phyloP scores from a whole-genome alignment of 2,888 invertebrate genomes.

The Aethes cnicana region DNA sequence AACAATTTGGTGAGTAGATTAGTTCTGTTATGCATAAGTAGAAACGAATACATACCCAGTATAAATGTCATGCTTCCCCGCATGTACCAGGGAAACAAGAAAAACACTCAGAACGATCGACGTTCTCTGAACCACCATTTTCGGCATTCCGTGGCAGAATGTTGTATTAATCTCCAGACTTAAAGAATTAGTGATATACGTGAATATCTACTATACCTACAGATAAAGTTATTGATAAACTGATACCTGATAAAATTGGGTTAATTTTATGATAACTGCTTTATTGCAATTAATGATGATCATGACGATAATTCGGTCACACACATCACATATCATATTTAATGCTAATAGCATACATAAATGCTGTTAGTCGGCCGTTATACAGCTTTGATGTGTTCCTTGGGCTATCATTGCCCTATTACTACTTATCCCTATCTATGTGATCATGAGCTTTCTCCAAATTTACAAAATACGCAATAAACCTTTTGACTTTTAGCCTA shows the following conservation, averaged over 20 bases:
- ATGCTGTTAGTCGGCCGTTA: too few relatives aligned
- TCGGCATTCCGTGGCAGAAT: slow-evolving; percentile 2
- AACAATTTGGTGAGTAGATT: background rate
- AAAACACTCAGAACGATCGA: slow-evolving; percentile 5
- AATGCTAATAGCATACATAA: too few relatives aligned
- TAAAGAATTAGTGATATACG: slow-evolving; percentile 15
- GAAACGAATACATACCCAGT: slow-evolving; percentile 38
- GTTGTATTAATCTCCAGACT: slow-evolving; percentile 4
- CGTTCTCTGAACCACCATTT: slow-evolving; percentile 9
- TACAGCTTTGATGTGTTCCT: too few relatives aligned
- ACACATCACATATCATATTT: too few relatives aligned
- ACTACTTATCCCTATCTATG: too few relatives aligned
- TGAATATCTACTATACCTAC: background rate
- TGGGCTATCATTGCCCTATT: too few relatives aligned
- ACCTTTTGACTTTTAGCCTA: too few relatives aligned
- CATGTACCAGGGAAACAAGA: slow-evolving; percentile 16
- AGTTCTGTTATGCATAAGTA: background rate
- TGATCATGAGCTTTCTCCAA: too few relatives aligned
- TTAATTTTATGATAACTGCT: background rate
- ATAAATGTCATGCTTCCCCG: slow-evolving; percentile 39
- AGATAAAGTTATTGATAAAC: background rate
- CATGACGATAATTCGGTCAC: too few relatives aligned
- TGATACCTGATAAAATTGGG: background rate
- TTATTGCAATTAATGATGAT: too few relatives aligned
- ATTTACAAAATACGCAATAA: too few relatives aligned